Evolutionary conservation across 2,797 vertebrate species (phyloP), one percentile per base, ranked within the genome.

Genomic region (Phoebastria nigripes): DNA sequence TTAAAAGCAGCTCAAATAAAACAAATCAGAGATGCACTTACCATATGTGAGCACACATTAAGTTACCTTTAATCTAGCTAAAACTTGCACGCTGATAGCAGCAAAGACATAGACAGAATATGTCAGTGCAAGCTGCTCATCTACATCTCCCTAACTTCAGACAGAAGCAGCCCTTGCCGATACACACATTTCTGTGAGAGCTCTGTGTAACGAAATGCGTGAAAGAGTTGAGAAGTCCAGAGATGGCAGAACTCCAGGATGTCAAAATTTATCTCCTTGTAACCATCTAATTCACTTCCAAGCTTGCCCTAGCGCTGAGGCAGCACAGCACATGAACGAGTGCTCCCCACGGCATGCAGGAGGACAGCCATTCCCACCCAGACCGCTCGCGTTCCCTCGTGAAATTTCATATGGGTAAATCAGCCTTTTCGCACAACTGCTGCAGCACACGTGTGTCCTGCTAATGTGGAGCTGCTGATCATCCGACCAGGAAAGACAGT

Each of bases 281-380:
- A 74, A 29, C 39, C 8, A 19, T 22, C 20, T 61, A 31, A 56
- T 61, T 77, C 20, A 33, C 42, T 47, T 47, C 54, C 54, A 59
- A 65, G 41, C 17, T 46, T 24, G 33, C 44, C 41, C 35, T 4
- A 15, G 49, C 22, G 62, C 70, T 39, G 44, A 56, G 52, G 59
- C 54, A 90, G 49, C 33, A 31, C 41, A 56, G 49, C 20, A 10
- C 2, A 2, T 8, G 65, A 26, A 54, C 0, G 8, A 65, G 33
- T 2, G 2, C n/a, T 76, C 47, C 83, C 42, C 52, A 4, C 0
- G 1, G 22, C 62, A 37, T 2, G 2, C 66, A 19, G 76, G n/a
- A 41, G 20, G 42, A 46, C 42, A 39, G 37, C 14, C 44, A 4
- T 76, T 80, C 41, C 77, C 76, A 71, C 39, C 47, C 81, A 17